A percentile compares a stretch with the other conserved stretches of the same genome.
Conservation (phyloP, 2,888 invertebrate genomes). For the Imbricaverruca yamaguchii region DNA sequence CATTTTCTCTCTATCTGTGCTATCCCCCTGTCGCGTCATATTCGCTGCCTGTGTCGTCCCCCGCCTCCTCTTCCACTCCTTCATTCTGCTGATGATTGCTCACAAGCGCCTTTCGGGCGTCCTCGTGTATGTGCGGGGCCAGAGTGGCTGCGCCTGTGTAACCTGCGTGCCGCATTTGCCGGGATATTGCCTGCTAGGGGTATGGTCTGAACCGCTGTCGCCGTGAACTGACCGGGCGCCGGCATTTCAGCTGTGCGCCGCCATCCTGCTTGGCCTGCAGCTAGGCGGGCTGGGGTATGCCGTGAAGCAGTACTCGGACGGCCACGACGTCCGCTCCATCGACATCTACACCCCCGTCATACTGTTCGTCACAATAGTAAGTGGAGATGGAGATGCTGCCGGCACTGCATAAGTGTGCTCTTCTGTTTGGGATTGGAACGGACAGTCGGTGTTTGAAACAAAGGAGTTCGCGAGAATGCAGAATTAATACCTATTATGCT, state of each 20-base stretch:
- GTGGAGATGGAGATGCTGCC: not conserved
- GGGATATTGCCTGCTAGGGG: not conserved
- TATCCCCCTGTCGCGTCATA: no score
- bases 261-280: conserved; percentile 15
- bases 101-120: no score
- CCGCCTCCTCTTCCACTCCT: no score
- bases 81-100: no score
- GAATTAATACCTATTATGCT: not conserved
- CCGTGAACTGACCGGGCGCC: no score
- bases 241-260: conserved; percentile 22
- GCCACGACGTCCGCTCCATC: not conserved
- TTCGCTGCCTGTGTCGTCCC: no score
- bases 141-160: not conserved
- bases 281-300: conserved; percentile 24
- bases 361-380: conserved; percentile 24
- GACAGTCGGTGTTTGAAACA: no score
- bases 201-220: no score
- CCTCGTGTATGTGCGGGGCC: no score
- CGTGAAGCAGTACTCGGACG: not conserved
- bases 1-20: no score
- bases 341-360: conserved; percentile 25
- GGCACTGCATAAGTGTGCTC: not conserved
- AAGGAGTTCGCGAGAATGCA: no score
- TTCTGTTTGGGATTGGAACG: no score
- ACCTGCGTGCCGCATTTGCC: not conserved